Evolutionary conservation across 2,113 vertebrate species (phyloP).

Genomic region (Paramormyrops kingsleyae): DNA sequence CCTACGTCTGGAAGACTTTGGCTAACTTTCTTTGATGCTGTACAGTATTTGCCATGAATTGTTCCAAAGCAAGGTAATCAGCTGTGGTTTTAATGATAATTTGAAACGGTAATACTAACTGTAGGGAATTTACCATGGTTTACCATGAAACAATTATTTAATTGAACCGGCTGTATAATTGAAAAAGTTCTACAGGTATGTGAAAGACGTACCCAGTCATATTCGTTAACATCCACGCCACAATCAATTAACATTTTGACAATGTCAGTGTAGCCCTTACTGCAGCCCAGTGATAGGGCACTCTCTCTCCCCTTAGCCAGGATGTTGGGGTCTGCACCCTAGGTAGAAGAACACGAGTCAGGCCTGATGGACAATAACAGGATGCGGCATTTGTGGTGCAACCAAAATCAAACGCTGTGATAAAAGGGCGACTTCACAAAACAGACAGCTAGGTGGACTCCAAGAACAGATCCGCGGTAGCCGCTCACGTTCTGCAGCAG

Average conservation of each 20-base stretch:
- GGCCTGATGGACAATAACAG: neutral
- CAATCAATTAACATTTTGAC: constrained; percentile 96
- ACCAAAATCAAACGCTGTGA: neutral
- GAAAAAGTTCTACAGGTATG: neutral
- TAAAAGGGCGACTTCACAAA: neutral
- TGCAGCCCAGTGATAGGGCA: constrained; percentile 87
- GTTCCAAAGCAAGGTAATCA: neutral
- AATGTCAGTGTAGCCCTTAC: constrained; percentile 96
- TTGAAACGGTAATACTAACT: neutral
- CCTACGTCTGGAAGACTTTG: neutral
- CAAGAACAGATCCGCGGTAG: neutral
- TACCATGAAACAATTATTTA: neutral
- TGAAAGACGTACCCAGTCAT: constrained; percentile 82
- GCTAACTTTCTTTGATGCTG: neutral
- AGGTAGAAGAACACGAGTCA: neutral
- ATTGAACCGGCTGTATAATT: neutral
- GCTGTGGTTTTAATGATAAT: neutral
- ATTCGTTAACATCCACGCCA: constrained; percentile 95
- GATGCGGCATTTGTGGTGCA: neutral
- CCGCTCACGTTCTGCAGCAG: constrained; percentile 88
- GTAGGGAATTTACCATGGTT: neutral
- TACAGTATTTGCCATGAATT: neutral
- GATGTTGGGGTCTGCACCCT: constrained; percentile 91
- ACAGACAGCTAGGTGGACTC: neutral
- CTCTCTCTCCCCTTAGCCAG: constrained; percentile 93